These are phyloP conservation scores for Argentina silus DNA, from an alignment of 2,797 vertebrate species.

Conservation along the genomic window DNA sequence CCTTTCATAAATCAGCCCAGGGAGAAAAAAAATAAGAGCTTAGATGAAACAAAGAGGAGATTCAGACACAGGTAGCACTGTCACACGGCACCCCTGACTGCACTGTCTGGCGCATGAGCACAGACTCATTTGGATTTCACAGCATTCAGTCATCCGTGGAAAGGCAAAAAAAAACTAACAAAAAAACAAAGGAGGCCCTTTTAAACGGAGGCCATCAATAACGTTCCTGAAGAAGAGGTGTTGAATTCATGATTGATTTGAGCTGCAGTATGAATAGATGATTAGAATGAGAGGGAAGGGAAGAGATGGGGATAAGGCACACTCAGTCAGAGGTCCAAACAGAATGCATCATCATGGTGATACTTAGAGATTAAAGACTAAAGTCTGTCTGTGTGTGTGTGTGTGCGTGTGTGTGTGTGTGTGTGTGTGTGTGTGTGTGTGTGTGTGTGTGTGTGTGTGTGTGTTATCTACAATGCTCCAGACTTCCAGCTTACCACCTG, in stretches of 20 bases:
- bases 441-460: too few relatives aligned
- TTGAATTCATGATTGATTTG: slow-evolving; percentile 36
- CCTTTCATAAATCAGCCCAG: slow-evolving; percentile 47
- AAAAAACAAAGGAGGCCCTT: slow-evolving; percentile 25
- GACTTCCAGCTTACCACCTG: neutral
- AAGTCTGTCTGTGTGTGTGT: too few relatives aligned
- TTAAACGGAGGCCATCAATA: slow-evolving; percentile 30
- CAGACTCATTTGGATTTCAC: slow-evolving; percentile 62
- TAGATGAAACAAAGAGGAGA: too few relatives aligned
- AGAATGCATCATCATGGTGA: neutral
- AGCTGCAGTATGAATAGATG: slow-evolving; percentile 19
- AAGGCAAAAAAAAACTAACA: slow-evolving; percentile 27
- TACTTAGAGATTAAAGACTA: neutral
- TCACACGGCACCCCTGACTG: slow-evolving; percentile 42
- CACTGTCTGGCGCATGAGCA: slow-evolving; percentile 43
- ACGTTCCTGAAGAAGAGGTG: slow-evolving; percentile 15
- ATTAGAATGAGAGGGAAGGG: neutral
- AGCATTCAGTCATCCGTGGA: slow-evolving; percentile 53
- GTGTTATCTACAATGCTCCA: neutral
- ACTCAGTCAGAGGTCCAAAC: neutral
- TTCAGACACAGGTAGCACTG: slow-evolving; percentile 43
- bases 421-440: too few relatives aligned
- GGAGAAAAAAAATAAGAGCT: slow-evolving; percentile 9
- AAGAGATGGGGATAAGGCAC: neutral
- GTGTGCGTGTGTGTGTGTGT: too few relatives aligned